Evolutionary conservation across 1,140 invertebrate genomes (phyloP), one percentile per base, ranked within the genome.

Genomic region (Holcopasites calliopsidis): DNA sequence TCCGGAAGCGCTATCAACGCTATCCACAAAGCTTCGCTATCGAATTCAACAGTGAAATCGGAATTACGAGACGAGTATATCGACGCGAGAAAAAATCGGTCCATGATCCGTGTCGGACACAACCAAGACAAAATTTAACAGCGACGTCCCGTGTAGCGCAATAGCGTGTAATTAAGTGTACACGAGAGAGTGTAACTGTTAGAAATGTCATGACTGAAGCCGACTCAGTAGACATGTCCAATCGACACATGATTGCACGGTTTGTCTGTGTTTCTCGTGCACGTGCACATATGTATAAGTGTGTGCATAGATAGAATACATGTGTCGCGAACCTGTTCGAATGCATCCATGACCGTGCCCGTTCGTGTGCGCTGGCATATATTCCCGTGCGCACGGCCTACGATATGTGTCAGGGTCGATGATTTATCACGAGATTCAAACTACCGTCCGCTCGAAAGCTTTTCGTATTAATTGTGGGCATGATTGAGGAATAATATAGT

Each of bases 391-490:
- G 26, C 49, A 47, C n/a, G 57, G 42, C 21, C 50, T 58, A 26
- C 40, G 52, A 75, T 75, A 69, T 52, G 73, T 69, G 73, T 75
- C 73, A 75, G 65, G 73, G 73, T 75, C 73, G 73, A 58, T 68
- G 73, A 75, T 75, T 68, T 75, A 69, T 75, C 54, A 69, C 44
- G 54, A 65, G 65, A 75, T 50, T 50, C 40, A 69, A 35, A 66
- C 54, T 60, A 26, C 31, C 31, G 18, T 13, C 35, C 42, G 26
- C 11, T 57, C 54, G 42, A 57, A 33, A 75, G 44, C 42, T 16
- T 75, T 75, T 52, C 23, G 42, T 44, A 50, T 75, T 60, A 69
- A 75, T 75, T 60, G 44, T 52, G 40, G n/a, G 1, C 38, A 49
- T 38, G 52, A 66, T 74, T 49, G 62, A 28, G 40, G 55, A 62